These are phyloP conservation scores for Macroglossus sobrinus DNA, from an alignment of 2,113 vertebrate species.

Conservation along the genomic window DNA sequence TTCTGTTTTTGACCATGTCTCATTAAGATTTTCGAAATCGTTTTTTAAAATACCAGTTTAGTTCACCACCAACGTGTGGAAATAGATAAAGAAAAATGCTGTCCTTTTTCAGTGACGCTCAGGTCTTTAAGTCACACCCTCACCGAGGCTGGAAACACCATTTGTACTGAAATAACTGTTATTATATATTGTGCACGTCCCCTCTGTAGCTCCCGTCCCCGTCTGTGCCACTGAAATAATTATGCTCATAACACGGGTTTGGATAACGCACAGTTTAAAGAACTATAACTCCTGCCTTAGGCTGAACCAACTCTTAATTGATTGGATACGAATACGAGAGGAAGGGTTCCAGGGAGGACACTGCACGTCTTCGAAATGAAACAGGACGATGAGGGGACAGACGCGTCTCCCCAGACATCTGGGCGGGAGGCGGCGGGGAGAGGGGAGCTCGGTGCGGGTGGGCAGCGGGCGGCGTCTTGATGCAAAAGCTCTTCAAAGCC, in stretches of 20 bases:
- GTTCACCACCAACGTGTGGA: neutral
- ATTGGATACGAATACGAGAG: neutral
- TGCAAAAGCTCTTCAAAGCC: neutral
- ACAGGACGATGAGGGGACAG: neutral
- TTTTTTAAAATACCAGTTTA: neutral
- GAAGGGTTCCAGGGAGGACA: neutral
- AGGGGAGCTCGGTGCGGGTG: neutral
- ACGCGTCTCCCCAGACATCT: neutral
- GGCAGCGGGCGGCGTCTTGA: neutral
- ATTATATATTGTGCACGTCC: too few species aligned
- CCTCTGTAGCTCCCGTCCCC: neutral
- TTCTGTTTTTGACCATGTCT: neutral
- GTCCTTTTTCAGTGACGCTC: neutral
- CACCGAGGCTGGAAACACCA: neutral
- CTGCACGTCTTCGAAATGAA: neutral
- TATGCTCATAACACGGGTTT: neutral
- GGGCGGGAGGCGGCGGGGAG: neutral
- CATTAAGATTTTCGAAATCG: neutral
- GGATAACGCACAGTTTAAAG: neutral
- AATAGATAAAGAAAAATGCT: neutral
- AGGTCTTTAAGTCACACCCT: neutral
- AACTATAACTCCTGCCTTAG: neutral
- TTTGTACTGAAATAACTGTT: neutral
- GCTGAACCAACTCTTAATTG: neutral
- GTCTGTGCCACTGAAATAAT: neutral